These are phyloP conservation scores for Leucania comma DNA, from an alignment of 2,888 invertebrate species.

Conservation along the genomic window DNA sequence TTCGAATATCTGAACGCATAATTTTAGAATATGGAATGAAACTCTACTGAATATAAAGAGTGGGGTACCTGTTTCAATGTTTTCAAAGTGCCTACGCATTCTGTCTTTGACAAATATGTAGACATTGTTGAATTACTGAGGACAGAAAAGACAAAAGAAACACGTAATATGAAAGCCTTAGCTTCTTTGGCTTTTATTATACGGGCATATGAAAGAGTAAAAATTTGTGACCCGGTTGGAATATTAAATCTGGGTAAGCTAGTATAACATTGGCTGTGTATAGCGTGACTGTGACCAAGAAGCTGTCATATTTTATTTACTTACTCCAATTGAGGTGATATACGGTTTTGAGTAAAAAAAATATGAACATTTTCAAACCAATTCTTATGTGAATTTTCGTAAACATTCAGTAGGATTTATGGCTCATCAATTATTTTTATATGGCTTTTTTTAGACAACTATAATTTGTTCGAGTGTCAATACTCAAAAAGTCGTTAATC, in stretches of 20 bases:
- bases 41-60: constrained; percentile 78
- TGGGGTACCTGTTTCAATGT: constrained; percentile 80
- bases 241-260: constrained; percentile 59
- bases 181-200: constrained; percentile 68
- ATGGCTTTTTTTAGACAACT: constrained; percentile 21
- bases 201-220: constrained; percentile 57
- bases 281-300: constrained; percentile 19
- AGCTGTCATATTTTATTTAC: constrained; percentile 10
- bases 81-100: constrained; percentile 80
- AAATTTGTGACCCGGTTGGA: constrained; percentile 57
- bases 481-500: constrained; percentile 46
- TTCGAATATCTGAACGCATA: constrained; percentile 81
- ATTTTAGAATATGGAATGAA: constrained; percentile 85
- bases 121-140: constrained; percentile 82
- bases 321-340: background rate
- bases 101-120: constrained; percentile 82
- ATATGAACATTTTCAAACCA: background rate
- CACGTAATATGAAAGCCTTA: constrained; percentile 76
- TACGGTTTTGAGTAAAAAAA: background rate
- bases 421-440: background rate
- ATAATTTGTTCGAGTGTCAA: constrained; percentile 35
- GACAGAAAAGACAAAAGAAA: constrained; percentile 79
- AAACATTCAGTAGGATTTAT: constrained; percentile 1
- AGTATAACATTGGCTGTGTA: constrained; percentile 20
- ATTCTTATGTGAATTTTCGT: background rate